Conservation (phyloP, 2,888 invertebrate species). For the Deroplatys truncata region DNA sequence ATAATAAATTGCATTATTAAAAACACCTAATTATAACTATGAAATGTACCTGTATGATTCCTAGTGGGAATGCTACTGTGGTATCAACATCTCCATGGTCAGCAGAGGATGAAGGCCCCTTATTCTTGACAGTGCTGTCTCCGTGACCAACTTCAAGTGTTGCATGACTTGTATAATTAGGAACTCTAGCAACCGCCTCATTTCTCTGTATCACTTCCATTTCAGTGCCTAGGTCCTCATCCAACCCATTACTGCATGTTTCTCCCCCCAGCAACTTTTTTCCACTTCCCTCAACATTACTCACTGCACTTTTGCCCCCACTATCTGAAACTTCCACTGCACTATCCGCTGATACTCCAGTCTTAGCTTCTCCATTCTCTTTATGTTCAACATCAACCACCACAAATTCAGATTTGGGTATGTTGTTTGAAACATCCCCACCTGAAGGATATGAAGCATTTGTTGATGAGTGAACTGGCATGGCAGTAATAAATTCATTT, state of each 20-base stretch:
- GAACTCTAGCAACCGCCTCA: constrained; percentile 18
- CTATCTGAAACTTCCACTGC: background rate
- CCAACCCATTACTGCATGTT: background rate
- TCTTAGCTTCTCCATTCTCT: constrained; percentile 11
- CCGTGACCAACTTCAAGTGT: constrained; percentile 27
- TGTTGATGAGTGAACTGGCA: constrained; percentile 19
- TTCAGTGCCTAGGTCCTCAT: constrained; percentile 22
- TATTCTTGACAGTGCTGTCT: background rate
- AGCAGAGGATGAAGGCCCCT: background rate
- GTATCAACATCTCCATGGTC: constrained; percentile 23
- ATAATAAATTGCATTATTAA: too few species aligned
- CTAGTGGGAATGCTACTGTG: constrained; percentile 18
- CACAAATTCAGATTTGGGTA: constrained; percentile 46
- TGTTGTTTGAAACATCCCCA: constrained; percentile 25
- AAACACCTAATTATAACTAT: background rate
- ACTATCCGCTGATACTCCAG: background rate
- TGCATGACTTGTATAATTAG: constrained; percentile 30
- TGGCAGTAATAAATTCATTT: constrained; percentile 17
- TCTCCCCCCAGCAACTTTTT: background rate
- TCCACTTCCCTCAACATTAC: background rate
- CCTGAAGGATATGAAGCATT: background rate
- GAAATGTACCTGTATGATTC: constrained; percentile 17
- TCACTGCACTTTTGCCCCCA: background rate
- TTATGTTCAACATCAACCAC: constrained; percentile 46
- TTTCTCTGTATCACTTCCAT: constrained; percentile 22